Evolutionary conservation across 2,113 vertebrate genomes (phyloP), one percentile per base, ranked within the genome.

Genomic region (Lepidothrix coronata): DNA sequence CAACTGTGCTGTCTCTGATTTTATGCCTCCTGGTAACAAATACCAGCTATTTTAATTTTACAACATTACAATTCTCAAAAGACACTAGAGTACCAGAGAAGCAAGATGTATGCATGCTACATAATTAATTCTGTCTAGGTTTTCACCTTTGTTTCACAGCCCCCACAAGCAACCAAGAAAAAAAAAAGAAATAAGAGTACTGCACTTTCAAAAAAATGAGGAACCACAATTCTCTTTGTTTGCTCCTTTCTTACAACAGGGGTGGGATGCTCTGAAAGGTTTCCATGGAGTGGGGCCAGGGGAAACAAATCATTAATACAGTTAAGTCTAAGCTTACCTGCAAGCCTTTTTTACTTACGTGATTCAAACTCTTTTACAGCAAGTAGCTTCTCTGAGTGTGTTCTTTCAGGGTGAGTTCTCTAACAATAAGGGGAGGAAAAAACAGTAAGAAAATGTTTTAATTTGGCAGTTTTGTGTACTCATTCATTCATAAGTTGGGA

Each of bases 361-460:
- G 98, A 99, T 80, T 99, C 99, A 96, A 99, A 98, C 37, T 99
- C 99, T 94, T 82, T 98, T 81, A 99, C 97, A 18, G 97, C 89
- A 72, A 99, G 77, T 52, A 99, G 93, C 82, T 94, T 98, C 97
- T 99, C 99, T 0, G 99, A 99, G 18, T 87, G 39, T 20, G 98
- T 98, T 95, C 97, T 98, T 86, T 98, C 99, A 58, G 97, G 98
- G 91, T 99, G 98, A 48, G 71, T 96, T 98, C 98, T 99, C 99
- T 99, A 97, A 35, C 25, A 93, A 48, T 11, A 61, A 68, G 14
- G 79, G 22, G 20, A 13, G 20, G 78, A 73, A 71, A 74, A 72
- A 62, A 0, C 12, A 75, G 72, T 0, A 75, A 49, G 23, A 62
- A 86, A 92, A 74, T 4, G 58, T 25, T 84, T 88, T 52, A 84